Evolutionary conservation across 2,888 invertebrate species (phyloP), one percentile per base, ranked within the genome.

Genomic region (Chrysolina haemoptera): DNA sequence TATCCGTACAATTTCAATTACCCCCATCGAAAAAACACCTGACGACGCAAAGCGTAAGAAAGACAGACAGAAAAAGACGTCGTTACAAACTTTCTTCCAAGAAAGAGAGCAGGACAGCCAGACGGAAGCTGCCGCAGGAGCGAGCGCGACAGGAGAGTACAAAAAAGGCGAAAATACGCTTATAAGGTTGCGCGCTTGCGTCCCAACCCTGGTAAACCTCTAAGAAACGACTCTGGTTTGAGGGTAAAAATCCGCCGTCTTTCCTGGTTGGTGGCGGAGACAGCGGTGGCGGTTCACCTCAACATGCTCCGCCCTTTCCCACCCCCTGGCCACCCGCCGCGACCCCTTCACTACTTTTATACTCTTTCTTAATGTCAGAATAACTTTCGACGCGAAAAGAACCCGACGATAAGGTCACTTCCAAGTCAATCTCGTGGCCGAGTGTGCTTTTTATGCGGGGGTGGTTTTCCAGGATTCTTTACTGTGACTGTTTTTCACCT

Each of bases 231-330:
- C 87, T 87, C 87, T 87, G 88, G 88, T 88, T 87, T 88, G 88
- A 87, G 89, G 88, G 87, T 87, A 88, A 88, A 88, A 88, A 88
- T 88, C 88, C 88, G 87, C 87, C 88, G 88, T 88, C 88, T 88
- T 88, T 88, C 88, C 88, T 88, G 88, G 88, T 88, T 88, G 88
- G 88, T 85, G 88, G 88, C 88, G 86, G 86, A 87, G 87, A 82
- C 86, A 82, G 87, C 87, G 87, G 88, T 87, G 88, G 88, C 88
- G 88, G 88, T 88, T 87, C 87, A 88, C 88, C 88, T 88, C 88
- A 88, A 88, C 88, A 88, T 83, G 88, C 88, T 86, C 88, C 88
- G 88, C 88, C 88, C 82, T 84, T 81, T 78, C 74, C 79, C 76
- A 83, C 85, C 83, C 83, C 84, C 78, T 80, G 82, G 82, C 81